These are phyloP conservation scores for Drosophila ezoana DNA, from an alignment of 2,888 invertebrate genomes.

Conservation along the genomic window DNA sequence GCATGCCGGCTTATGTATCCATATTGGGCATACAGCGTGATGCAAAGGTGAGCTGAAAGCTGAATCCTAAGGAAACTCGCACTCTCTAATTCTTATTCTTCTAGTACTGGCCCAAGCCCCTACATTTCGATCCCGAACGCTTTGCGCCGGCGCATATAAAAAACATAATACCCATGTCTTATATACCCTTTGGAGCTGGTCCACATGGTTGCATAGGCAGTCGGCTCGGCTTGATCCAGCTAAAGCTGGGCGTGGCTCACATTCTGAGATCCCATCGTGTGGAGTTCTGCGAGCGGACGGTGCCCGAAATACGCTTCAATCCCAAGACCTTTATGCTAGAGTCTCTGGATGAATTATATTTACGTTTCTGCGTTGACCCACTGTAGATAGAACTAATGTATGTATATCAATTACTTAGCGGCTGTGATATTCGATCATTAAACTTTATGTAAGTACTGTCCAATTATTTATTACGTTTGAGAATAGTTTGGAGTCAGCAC, in stretches of 20 bases:
- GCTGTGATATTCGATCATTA: slow-evolving; percentile 35
- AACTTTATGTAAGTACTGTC: slow-evolving; percentile 12
- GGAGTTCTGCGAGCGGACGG: slow-evolving; percentile 64
- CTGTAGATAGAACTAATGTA: slow-evolving; percentile 14
- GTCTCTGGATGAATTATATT: slow-evolving; percentile 74
- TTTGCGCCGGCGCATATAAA: slow-evolving; percentile 62
- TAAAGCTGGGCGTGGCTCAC: slow-evolving; percentile 80
- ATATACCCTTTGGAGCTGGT: slow-evolving; percentile 83
- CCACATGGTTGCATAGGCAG: slow-evolving; percentile 83
- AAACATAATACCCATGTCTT: slow-evolving; percentile 73
- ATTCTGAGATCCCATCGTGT: slow-evolving; percentile 71
- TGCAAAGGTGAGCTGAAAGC: slow-evolving; percentile 62
- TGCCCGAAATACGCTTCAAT: slow-evolving; percentile 75
- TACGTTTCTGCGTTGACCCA: slow-evolving; percentile 60
- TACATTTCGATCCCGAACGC: slow-evolving; percentile 80
- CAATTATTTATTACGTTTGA: slow-evolving; percentile 8
- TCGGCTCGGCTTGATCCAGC: slow-evolving; percentile 81
- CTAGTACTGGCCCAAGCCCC: slow-evolving; percentile 81
- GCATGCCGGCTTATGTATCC: slow-evolving; percentile 83
- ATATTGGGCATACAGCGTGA: slow-evolving; percentile 82
- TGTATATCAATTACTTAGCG: slow-evolving; percentile 4
- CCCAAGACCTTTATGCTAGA: slow-evolving; percentile 81
- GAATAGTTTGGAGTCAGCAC: slow-evolving; percentile 3
- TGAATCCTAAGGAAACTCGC: background rate
- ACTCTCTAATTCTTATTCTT: background rate